These are phyloP conservation scores for Liolophura sinensis DNA, from an alignment of 1,140 invertebrate genomes.

Conservation along the genomic window DNA sequence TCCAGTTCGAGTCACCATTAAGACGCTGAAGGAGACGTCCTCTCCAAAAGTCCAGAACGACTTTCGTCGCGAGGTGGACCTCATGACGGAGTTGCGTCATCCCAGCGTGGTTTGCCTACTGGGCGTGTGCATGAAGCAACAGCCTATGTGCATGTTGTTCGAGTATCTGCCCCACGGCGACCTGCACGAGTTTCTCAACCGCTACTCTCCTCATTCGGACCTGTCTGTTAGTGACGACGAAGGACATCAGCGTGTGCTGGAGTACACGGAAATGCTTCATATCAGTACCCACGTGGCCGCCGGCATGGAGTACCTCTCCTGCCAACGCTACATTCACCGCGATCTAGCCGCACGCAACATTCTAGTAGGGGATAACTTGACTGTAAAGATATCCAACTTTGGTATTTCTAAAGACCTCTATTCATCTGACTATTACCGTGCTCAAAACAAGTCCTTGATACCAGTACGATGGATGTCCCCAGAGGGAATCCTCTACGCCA, in stretches of 20 bases:
- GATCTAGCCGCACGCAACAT: constrained; percentile 96
- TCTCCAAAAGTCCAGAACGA: constrained; percentile 88
- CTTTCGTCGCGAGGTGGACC: constrained; percentile 77
- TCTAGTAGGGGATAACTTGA: constrained; percentile 88
- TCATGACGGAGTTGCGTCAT: constrained; percentile 92
- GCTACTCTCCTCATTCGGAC: constrained; percentile 73
- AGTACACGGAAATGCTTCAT: constrained; percentile 79
- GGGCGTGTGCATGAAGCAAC: constrained; percentile 87
- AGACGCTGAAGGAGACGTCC: constrained; percentile 94
- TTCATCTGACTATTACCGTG: constrained; percentile 74
- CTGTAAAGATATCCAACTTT: constrained; percentile 95
- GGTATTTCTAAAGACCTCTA: constrained; percentile 91
- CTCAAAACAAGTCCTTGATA: constrained; percentile 61
- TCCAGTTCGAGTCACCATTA: constrained; percentile 83
- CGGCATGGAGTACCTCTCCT: constrained; percentile 94
- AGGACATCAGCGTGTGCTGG: constrained; percentile 61
- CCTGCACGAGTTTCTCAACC: constrained; percentile 56
- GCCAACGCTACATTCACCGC: constrained; percentile 94
- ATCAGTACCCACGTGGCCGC: constrained; percentile 92
- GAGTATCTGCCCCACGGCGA: constrained; percentile 76
- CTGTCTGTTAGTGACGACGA: constrained; percentile 30
- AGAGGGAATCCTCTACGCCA: constrained; percentile 92
- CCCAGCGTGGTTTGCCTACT: constrained; percentile 95
- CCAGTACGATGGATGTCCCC: constrained; percentile 86
- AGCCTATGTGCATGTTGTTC: constrained; percentile 94